Conservation (phyloP, 2,888 invertebrate genomes). For the Himalopsyche tibetana region DNA sequence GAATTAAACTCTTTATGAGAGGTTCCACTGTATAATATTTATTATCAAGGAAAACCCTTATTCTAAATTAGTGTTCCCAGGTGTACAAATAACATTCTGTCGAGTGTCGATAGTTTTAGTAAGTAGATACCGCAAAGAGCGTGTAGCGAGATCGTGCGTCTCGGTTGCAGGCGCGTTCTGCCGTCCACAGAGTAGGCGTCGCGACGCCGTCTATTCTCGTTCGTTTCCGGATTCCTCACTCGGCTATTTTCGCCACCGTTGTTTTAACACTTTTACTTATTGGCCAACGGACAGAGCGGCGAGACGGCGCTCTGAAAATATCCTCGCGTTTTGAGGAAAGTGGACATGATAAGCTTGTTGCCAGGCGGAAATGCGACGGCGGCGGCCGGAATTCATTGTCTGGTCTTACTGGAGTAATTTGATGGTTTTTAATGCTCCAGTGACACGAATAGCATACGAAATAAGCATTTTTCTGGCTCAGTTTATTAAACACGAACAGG, state of each 20-base stretch:
- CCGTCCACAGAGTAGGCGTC: conserved; percentile 52
- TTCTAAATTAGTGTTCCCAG: no score
- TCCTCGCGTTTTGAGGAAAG: conserved; percentile 5
- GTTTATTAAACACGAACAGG: neutral
- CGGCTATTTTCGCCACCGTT: conserved; percentile 62
- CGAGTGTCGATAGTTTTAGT: neutral
- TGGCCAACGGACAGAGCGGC: neutral
- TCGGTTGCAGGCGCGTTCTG: neutral
- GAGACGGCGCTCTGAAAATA: conserved; percentile 23
- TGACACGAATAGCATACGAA: conserved; percentile 7
- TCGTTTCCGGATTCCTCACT: conserved; percentile 64
- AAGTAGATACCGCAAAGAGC: neutral
- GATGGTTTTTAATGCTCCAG: conserved; percentile 21
- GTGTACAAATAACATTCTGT: no score
- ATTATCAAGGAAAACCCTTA: no score
- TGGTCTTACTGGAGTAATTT: conserved; percentile 13
- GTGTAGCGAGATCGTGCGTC: conserved; percentile 42
- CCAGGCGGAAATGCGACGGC: conserved; percentile 29
- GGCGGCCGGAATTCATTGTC: conserved; percentile 10
- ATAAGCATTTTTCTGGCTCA: conserved; percentile 3
- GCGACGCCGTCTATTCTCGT: conserved; percentile 58
- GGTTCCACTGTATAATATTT: no score
- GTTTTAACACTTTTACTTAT: conserved; percentile 46
- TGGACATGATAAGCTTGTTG: neutral
- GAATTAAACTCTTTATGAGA: no score